Evolutionary conservation across 2,888 invertebrate species (phyloP).

Genomic region (Pogonocherus hispidulus): DNA sequence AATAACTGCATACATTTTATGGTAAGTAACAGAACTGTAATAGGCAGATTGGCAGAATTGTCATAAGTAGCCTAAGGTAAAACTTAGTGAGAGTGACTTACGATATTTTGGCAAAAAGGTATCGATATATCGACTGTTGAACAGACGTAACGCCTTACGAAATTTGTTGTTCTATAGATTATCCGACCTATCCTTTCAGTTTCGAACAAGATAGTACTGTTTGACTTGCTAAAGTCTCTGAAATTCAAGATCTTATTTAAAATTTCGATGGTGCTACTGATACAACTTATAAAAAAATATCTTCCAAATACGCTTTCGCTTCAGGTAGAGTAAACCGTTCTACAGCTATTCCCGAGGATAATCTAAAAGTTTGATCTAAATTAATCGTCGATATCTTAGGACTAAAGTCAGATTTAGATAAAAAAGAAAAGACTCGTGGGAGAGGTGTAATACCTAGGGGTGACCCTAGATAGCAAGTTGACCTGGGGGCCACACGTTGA

Average conservation of each 20-base stretch:
- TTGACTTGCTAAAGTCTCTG: neutral
- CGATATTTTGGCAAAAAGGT: no score
- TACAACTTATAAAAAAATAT: neutral
- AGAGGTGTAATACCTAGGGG: no score
- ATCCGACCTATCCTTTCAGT: slow-evolving; percentile 8
- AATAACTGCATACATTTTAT: no score
- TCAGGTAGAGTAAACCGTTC: slow-evolving; percentile 11
- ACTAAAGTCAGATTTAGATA: slow-evolving; percentile 11
- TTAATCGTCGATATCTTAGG: slow-evolving; percentile 12
- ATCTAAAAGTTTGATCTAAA: neutral
- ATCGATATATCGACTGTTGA: neutral
- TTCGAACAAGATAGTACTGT: slow-evolving; percentile 4
- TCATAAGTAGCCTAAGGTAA: no score
- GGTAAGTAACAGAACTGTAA: no score
- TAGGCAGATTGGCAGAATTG: no score
- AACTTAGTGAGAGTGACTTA: no score
- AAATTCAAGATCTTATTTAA: neutral
- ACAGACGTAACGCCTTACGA: neutral
- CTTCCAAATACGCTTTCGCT: slow-evolving; percentile 5
- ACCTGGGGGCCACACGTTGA: no score
- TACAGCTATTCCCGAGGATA: neutral
- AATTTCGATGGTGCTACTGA: slow-evolving; percentile 12
- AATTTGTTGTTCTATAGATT: slow-evolving; percentile 14
- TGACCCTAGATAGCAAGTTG: no score
- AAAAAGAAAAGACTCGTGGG: no score